phyloP scores from a whole-genome alignment of 2,888 invertebrate species.

The Saturnia japonica region DNA sequence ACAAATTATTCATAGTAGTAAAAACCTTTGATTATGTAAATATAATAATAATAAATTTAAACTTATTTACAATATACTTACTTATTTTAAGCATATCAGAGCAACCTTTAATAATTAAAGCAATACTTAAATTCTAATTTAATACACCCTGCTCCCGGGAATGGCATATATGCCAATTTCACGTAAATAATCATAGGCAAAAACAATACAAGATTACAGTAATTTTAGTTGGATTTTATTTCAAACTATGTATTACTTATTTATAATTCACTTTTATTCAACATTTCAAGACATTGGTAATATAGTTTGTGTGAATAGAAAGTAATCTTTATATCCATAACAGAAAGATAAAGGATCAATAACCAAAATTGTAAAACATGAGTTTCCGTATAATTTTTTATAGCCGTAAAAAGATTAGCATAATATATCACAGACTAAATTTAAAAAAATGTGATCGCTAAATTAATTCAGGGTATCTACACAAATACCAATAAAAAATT shows the following conservation, averaged over 20 bases:
- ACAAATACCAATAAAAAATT: background rate
- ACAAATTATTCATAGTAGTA: no score
- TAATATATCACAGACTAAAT: background rate
- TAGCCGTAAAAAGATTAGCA: background rate
- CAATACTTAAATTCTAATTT: no score
- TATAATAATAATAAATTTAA: no score
- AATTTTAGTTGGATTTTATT: background rate
- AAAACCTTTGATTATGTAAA: no score
- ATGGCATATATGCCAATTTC: no score
- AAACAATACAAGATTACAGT: background rate
- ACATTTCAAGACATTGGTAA: background rate
- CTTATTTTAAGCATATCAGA: no score
- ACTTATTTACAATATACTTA: no score
- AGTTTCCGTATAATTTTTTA: background rate
- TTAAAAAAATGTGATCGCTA: background rate
- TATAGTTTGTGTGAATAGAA: background rate
- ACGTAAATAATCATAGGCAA: no score
- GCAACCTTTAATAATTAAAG: no score
- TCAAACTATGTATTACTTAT: background rate
- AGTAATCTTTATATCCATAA: background rate
- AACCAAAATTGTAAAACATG: background rate
- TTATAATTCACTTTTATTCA: background rate
- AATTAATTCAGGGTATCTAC: background rate
- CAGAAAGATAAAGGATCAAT: background rate
- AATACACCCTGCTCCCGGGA: no score